These are phyloP conservation scores for Pelochelys cantorii DNA, from an alignment of 2,797 vertebrate species.

Conservation along the genomic window DNA sequence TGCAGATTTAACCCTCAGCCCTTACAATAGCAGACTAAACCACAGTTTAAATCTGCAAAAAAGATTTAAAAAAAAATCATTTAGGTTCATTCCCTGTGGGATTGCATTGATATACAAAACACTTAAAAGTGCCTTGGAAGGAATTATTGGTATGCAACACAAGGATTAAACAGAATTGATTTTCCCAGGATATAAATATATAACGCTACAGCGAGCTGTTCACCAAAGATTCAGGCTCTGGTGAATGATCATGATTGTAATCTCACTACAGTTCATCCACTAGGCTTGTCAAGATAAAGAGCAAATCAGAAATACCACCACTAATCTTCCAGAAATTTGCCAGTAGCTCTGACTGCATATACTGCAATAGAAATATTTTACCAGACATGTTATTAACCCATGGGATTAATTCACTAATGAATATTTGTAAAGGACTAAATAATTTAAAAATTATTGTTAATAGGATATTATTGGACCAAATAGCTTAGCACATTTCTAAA, in stretches of 20 bases:
- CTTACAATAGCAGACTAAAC: constrained; percentile 6
- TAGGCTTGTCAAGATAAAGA: constrained; percentile 48
- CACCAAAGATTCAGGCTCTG: constrained; percentile 36
- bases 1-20: neutral
- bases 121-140: constrained; percentile 30
- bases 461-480: neutral
- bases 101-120: constrained; percentile 23
- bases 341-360: constrained; percentile 3
- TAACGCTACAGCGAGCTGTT: constrained; percentile 15
- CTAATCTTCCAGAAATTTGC: constrained; percentile 21
- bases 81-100: constrained; percentile 46
- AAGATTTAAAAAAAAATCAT: neutral
- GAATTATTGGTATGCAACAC: constrained; percentile 36
- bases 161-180: constrained; percentile 54
- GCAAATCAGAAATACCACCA: constrained; percentile 42
- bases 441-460: constrained; percentile 25
- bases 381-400: constrained; percentile 26
- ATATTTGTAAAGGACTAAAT: neutral
- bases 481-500: constrained; percentile 14
- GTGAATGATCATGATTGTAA: constrained; percentile 30
- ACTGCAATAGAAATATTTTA: constrained; percentile 33
- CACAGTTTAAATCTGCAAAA: constrained; percentile 53
- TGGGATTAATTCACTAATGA: constrained; percentile 24
- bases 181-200: constrained; percentile 42
- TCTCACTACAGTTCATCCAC: constrained; percentile 49